Evolutionary conservation across 2,797 vertebrate species (phyloP).

Genomic region (Limosa lapponica): DNA sequence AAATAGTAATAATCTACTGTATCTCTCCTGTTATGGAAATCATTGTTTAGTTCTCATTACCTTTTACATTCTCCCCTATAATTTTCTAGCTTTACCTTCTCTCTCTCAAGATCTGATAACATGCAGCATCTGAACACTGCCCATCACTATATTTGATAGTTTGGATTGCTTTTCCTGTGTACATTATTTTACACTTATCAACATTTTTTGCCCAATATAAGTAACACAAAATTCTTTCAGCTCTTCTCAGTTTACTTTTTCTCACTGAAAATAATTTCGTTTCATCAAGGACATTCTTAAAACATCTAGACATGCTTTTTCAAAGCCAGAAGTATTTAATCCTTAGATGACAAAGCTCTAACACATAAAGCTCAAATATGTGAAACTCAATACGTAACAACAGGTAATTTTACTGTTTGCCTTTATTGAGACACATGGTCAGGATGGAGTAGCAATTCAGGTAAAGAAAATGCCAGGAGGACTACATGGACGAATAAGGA

Average conservation of each 20-base stretch:
- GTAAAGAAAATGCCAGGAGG: background rate
- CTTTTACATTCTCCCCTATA: background rate
- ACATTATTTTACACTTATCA: background rate
- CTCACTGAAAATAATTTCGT: background rate
- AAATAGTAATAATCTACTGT: background rate
- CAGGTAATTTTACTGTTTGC: background rate
- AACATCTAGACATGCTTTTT: background rate
- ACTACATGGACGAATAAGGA: background rate
- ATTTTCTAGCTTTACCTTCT: background rate
- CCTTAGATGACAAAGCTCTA: background rate
- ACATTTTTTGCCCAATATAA: background rate
- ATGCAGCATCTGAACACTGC: background rate
- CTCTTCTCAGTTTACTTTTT: background rate
- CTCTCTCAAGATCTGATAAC: background rate
- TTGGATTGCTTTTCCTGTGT: background rate
- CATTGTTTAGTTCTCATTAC: background rate
- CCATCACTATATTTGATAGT: background rate
- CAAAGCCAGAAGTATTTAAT: background rate
- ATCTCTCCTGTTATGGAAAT: background rate
- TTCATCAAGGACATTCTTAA: background rate
- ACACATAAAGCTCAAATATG: background rate
- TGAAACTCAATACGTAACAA: background rate
- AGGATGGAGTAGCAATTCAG: background rate
- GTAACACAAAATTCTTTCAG: background rate
- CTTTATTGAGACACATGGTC: background rate